Evolutionary conservation across 2,797 vertebrate genomes (phyloP).

Genomic region (Hippoglossus hippoglossus): DNA sequence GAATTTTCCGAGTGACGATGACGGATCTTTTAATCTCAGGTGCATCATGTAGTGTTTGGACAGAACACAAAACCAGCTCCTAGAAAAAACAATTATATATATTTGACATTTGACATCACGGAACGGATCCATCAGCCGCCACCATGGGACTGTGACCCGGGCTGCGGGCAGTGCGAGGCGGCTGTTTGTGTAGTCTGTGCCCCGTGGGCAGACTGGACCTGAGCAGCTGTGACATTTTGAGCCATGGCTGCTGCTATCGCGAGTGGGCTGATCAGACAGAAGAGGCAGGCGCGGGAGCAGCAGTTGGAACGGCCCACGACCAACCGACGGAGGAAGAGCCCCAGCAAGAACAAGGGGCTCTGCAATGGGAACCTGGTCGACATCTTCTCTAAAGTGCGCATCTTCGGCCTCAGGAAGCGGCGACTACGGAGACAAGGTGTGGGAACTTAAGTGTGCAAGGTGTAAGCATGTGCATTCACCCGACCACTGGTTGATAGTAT

Average conservation of each 20-base stretch:
- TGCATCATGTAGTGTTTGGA: slow-evolving; percentile 77
- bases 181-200: slow-evolving; percentile 81
- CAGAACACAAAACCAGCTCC: slow-evolving; percentile 50
- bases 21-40: slow-evolving; percentile 55
- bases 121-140: slow-evolving; percentile 69
- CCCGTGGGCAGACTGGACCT: slow-evolving; percentile 79
- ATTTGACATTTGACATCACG: slow-evolving; percentile 69
- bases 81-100: slow-evolving; percentile 14
- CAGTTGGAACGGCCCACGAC: slow-evolving; percentile 95
- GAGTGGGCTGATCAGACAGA: slow-evolving; percentile 98
- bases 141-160: slow-evolving; percentile 86
- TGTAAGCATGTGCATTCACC: slow-evolving; percentile 40
- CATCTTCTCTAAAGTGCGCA: slow-evolving; percentile 99
- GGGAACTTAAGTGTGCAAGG: slow-evolving; percentile 72
- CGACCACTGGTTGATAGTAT: slow-evolving; percentile 40
- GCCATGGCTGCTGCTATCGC: slow-evolving; percentile 98
- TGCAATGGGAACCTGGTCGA: slow-evolving; percentile 99
- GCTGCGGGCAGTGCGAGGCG: slow-evolving; percentile 76
- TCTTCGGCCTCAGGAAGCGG: slow-evolving; percentile 99
- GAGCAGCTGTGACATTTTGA: slow-evolving; percentile 79
- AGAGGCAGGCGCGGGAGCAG: slow-evolving; percentile 97
- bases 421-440: slow-evolving; percentile 99
- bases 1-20: slow-evolving; percentile 64
- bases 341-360: slow-evolving; percentile 96
- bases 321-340: slow-evolving; percentile 95